phyloP scores from a whole-genome alignment of 2,113 vertebrate genomes.

The Apodemus sylvaticus region DNA sequence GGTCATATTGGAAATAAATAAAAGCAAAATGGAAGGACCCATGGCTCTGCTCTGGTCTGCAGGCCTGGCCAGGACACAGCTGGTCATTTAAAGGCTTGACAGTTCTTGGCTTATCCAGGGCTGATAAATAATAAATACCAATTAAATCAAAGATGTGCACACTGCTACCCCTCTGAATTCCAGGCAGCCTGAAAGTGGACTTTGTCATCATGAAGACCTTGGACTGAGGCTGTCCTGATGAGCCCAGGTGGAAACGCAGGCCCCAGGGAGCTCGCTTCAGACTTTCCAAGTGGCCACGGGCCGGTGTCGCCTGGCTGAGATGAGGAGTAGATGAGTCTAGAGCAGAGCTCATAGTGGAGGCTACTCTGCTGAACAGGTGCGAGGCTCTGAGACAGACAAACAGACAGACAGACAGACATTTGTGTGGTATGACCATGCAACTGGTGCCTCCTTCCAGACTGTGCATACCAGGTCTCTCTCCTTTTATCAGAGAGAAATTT shows the following conservation, averaged over 20 bases:
- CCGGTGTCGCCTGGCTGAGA: background rate
- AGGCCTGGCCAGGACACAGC: background rate
- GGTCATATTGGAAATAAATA: background rate
- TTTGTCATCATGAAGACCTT: constrained; percentile 52
- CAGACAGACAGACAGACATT: background rate
- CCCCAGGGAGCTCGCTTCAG: background rate
- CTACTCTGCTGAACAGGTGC: background rate
- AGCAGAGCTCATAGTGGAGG: background rate
- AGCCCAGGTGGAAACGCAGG: background rate
- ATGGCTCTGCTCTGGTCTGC: constrained; percentile 29
- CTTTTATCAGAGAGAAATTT: background rate
- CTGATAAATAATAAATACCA: constrained; percentile 75
- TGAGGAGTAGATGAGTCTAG: background rate
- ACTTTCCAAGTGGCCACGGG: background rate
- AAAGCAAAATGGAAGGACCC: constrained; percentile 9
- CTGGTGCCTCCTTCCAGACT: background rate
- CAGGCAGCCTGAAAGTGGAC: constrained; percentile 64
- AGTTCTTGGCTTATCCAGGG: constrained; percentile 41
- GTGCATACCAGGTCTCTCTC: background rate
- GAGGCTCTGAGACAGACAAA: background rate
- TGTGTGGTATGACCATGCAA: background rate
- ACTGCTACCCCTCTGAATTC: constrained; percentile 45
- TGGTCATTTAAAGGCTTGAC: constrained; percentile 61
- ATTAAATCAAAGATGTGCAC: constrained; percentile 74
- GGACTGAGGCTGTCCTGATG: background rate